These are phyloP conservation scores for Nudaria mundana DNA, from an alignment of 2,888 invertebrate genomes.

Conservation along the genomic window DNA sequence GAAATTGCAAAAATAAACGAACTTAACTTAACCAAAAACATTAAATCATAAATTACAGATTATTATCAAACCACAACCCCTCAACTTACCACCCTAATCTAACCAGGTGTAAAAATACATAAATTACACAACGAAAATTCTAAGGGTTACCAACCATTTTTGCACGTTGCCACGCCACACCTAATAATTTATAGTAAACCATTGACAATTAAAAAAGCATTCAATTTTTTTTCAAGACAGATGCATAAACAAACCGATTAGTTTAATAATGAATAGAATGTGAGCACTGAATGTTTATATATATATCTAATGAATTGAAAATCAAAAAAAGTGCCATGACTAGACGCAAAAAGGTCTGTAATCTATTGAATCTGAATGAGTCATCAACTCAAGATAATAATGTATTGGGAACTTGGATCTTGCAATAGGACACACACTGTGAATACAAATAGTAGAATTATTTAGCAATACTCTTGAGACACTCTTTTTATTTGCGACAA, in stretches of 20 bases:
- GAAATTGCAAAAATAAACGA: slow-evolving; percentile 5
- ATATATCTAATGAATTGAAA: background rate
- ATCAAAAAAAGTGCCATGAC: slow-evolving; percentile 1
- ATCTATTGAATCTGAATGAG: slow-evolving; percentile 4
- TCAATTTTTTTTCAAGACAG: slow-evolving; percentile 11
- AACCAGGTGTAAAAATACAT: slow-evolving; percentile 33
- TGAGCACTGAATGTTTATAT: background rate
- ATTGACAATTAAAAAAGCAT: slow-evolving; percentile 24
- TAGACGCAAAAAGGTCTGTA: background rate
- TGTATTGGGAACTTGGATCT: background rate
- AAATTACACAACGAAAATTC: slow-evolving; percentile 21
- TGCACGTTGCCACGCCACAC: slow-evolving; percentile 21
- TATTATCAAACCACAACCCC: slow-evolving; percentile 27
- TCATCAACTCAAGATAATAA: background rate
- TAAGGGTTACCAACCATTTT: slow-evolving; percentile 30
- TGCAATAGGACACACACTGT: background rate
- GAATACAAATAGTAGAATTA: too few species aligned
- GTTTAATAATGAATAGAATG: slow-evolving; percentile 5
- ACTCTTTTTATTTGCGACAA: too few species aligned
- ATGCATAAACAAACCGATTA: slow-evolving; percentile 12
- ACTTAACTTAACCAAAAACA: slow-evolving; percentile 4
- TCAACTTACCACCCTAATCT: slow-evolving; percentile 23
- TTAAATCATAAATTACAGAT: slow-evolving; percentile 23
- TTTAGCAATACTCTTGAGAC: too few species aligned
- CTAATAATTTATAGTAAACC: slow-evolving; percentile 12